A percentile compares a stretch with the other conserved stretches of the same genome.
Conservation (phyloP, 2,888 invertebrate species). For the Drosophila cognata region DNA sequence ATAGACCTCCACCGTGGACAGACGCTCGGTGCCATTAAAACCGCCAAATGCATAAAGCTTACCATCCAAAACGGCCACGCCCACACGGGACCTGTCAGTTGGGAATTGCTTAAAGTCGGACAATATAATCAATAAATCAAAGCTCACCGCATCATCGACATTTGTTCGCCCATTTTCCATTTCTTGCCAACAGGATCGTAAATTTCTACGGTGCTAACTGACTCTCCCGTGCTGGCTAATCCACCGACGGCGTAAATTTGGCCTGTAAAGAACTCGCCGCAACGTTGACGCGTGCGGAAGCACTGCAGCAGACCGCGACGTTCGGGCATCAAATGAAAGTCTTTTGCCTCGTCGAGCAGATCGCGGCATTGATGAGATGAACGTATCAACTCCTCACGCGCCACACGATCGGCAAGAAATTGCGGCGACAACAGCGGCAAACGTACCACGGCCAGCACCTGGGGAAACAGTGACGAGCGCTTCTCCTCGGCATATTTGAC, state of each 20-base stretch:
- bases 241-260: slow-evolving; percentile 95
- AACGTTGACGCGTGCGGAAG: slow-evolving; percentile 90
- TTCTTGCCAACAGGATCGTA: slow-evolving; percentile 89
- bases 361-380: slow-evolving; percentile 93
- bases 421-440: slow-evolving; percentile 93
- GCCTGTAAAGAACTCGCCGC: slow-evolving; percentile 90
- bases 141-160: slow-evolving; percentile 89
- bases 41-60: slow-evolving; percentile 93
- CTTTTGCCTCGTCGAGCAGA: slow-evolving; percentile 93
- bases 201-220: slow-evolving; percentile 93
- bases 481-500: slow-evolving; percentile 88
- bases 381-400: slow-evolving; percentile 91
- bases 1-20: slow-evolving; percentile 94
- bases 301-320: slow-evolving; percentile 91
- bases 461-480: slow-evolving; percentile 88
- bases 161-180: slow-evolving; percentile 92
- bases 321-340: slow-evolving; percentile 95
- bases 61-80: slow-evolving; percentile 93
- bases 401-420: slow-evolving; percentile 92
- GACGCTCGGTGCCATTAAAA: slow-evolving; percentile 92
- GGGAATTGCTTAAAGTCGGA: not conserved
- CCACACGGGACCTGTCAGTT: slow-evolving; percentile 89
- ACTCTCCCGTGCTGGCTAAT: slow-evolving; percentile 92
- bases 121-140: not conserved
- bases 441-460: slow-evolving; percentile 90